These are phyloP conservation scores for Cydia amplana DNA, from an alignment of 1,140 invertebrate genomes.

Conservation along the genomic window DNA sequence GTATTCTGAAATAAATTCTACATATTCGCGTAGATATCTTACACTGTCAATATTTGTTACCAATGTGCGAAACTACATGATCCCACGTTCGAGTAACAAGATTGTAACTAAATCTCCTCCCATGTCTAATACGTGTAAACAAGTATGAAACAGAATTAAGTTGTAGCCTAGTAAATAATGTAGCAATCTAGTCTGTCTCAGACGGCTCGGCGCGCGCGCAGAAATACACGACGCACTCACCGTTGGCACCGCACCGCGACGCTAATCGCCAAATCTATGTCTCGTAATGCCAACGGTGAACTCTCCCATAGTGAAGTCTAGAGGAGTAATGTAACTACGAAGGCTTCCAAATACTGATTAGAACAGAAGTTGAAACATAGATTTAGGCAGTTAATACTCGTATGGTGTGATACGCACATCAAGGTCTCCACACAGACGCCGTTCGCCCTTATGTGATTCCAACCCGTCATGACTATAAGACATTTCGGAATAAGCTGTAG, in stretches of 20 bases:
- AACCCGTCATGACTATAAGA: too few relatives aligned
- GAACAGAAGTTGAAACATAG: too few relatives aligned
- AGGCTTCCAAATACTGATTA: too few relatives aligned
- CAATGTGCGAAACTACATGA: background rate
- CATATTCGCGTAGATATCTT: background rate
- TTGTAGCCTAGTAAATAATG: slow-evolving; percentile 16
- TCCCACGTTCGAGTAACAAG: background rate
- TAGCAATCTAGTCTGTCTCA: slow-evolving; percentile 24
- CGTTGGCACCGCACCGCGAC: slow-evolving; percentile 25
- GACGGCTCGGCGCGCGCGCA: slow-evolving; percentile 29
- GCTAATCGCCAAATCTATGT: slow-evolving; percentile 30
- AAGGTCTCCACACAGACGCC: too few relatives aligned
- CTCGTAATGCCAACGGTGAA: slow-evolving; percentile 32
- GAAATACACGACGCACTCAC: slow-evolving; percentile 27
- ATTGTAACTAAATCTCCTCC: slow-evolving; percentile 9
- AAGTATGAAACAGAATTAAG: slow-evolving; percentile 19
- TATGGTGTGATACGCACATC: too few relatives aligned
- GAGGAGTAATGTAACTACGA: background rate
- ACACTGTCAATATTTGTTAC: background rate
- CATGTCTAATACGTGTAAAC: slow-evolving; percentile 7
- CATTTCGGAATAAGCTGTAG: too few relatives aligned
- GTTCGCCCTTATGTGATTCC: too few relatives aligned
- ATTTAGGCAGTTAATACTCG: too few relatives aligned
- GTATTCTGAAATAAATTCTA: too few relatives aligned
- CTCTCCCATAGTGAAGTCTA: background rate